Evolutionary conservation across 2,797 vertebrate genomes (phyloP).

Genomic region (Anguilla marmorata): DNA sequence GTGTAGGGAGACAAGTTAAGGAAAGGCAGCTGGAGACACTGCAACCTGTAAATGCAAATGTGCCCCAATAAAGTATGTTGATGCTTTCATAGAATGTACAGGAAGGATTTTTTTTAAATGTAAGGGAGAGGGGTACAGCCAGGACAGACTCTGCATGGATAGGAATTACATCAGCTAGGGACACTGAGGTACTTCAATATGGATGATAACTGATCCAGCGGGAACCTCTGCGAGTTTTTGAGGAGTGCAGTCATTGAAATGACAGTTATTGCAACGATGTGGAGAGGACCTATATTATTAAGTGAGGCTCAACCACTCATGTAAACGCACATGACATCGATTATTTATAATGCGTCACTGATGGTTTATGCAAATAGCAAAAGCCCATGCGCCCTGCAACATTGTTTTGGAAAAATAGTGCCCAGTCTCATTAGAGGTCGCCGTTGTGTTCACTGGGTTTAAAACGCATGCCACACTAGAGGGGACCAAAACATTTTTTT

Average conservation of each 20-base stretch:
- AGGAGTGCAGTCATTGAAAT: neutral
- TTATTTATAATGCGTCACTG: neutral
- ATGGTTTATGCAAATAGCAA: neutral
- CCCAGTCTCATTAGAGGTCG: neutral
- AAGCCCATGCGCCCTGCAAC: too few relatives aligned
- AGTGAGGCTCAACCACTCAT: neutral
- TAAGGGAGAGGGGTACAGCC: neutral
- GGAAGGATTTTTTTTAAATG: neutral
- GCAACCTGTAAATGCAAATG: constrained; percentile 55
- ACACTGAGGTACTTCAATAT: constrained; percentile 25
- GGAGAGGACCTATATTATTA: neutral
- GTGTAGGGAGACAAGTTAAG: constrained; percentile 25
- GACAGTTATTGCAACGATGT: constrained; percentile 20
- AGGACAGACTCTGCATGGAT: neutral
- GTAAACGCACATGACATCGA: neutral
- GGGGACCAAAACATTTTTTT: neutral
- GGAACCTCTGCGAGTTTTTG: neutral
- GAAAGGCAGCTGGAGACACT: constrained; percentile 36
- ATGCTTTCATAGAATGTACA: neutral
- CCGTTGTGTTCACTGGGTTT: neutral
- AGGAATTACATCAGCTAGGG: constrained; percentile 15
- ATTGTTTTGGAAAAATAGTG: too few relatives aligned
- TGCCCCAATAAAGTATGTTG: constrained; percentile 39
- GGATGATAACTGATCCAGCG: constrained; percentile 21
- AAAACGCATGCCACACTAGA: neutral